A percentile compares a stretch with the other conserved stretches of the same genome.
phyloP scores from a whole-genome alignment of 2,797 vertebrate genomes.

The Danio jaintianensis region DNA sequence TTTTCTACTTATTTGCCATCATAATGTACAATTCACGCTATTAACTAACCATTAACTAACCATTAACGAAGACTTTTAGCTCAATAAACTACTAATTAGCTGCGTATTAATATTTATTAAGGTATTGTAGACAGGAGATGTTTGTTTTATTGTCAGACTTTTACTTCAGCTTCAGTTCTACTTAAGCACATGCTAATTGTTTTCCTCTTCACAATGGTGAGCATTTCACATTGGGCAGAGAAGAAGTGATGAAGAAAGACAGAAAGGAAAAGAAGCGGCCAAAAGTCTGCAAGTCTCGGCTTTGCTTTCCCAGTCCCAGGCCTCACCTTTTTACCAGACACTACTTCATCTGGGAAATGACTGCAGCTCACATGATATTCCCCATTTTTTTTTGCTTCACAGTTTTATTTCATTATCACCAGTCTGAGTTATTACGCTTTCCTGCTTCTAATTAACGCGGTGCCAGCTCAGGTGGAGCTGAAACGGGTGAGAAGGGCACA shows the following conservation, averaged over 20 bases:
- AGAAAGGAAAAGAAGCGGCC: neutral
- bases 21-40: too few relatives aligned
- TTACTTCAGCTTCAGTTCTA: neutral
- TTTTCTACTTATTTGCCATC: neutral
- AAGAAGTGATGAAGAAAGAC: slow-evolving; percentile 12
- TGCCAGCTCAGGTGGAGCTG: slow-evolving; percentile 26
- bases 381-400: slow-evolving; percentile 58
- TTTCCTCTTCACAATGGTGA: neutral
- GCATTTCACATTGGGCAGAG: neutral
- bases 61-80: too few relatives aligned
- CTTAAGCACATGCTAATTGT: neutral
- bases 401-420: slow-evolving; percentile 50
- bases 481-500: slow-evolving; percentile 16
- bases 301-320: slow-evolving; percentile 47
- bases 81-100: too few relatives aligned
- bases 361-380: slow-evolving; percentile 76
- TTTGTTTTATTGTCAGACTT: neutral
- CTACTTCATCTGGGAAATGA: slow-evolving; percentile 78
- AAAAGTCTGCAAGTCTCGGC: slow-evolving; percentile 15
- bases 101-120: too few relatives aligned
- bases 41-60: too few relatives aligned
- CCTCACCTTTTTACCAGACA: slow-evolving; percentile 78
- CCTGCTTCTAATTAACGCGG: slow-evolving; percentile 74
- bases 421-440: slow-evolving; percentile 66
- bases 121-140: too few relatives aligned